A percentile compares a stretch with the other conserved stretches of the same genome.
Evolutionary conservation across 2,888 invertebrate genomes (phyloP).

Genomic region (Rosalia funebris): DNA sequence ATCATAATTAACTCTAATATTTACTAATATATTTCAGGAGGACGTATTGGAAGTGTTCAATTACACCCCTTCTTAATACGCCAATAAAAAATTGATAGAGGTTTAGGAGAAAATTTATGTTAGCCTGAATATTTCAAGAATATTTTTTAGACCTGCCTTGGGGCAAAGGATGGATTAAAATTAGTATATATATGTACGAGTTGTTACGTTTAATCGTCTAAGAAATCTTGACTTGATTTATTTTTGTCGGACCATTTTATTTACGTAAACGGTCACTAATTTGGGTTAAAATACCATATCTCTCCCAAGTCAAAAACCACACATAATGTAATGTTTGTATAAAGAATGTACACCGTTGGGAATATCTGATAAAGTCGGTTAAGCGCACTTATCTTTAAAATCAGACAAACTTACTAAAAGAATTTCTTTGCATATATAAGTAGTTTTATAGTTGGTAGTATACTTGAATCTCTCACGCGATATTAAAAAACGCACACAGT

Average conservation of each 20-base stretch:
- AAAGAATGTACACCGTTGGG: slow-evolving; percentile 28
- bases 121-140: no score
- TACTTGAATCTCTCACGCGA: slow-evolving; percentile 23
- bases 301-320: slow-evolving; percentile 15
- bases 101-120: no score
- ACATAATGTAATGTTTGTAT: slow-evolving; percentile 27
- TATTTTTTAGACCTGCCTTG: no score
- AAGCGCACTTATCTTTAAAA: slow-evolving; percentile 42
- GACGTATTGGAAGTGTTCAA: no score
- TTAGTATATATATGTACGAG: no score
- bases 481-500: slow-evolving; percentile 27
- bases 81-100: no score
- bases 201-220: not conserved
- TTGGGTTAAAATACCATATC: slow-evolving; percentile 14
- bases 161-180: no score
- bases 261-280: slow-evolving; percentile 24
- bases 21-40: no score
- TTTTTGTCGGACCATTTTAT: slow-evolving; percentile 9
- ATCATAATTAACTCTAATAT: no score
- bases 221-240: not conserved
- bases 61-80: no score
- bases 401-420: slow-evolving; percentile 37
- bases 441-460: slow-evolving; percentile 27
- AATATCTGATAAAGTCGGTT: slow-evolving; percentile 36
- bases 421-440: slow-evolving; percentile 43